Evolutionary conservation across 1,140 invertebrate genomes (phyloP).

Genomic region (Brachionus calyciflorus): DNA sequence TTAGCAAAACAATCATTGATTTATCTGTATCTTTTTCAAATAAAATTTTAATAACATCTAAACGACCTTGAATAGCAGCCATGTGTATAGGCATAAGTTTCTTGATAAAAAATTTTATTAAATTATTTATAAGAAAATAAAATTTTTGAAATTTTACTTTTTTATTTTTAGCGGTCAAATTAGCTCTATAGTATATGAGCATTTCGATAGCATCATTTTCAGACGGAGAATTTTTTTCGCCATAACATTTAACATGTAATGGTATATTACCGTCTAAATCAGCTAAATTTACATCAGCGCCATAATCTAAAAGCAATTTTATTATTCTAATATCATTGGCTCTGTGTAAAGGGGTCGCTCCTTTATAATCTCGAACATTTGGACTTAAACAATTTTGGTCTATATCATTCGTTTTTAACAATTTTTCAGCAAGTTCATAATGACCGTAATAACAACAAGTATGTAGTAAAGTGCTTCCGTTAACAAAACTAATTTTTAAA

Average conservation of each 20-base stretch:
- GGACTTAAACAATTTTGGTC: constrained; percentile 51
- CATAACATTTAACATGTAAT: constrained; percentile 60
- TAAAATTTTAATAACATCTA: constrained; percentile 55
- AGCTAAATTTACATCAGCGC: constrained; percentile 53
- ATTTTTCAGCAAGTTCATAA: constrained; percentile 66
- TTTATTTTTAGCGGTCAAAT: constrained; percentile 53
- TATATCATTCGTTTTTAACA: constrained; percentile 60
- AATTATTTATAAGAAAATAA: not conserved
- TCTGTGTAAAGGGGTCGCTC: constrained; percentile 56
- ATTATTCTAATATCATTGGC: constrained; percentile 53
- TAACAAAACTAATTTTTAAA: constrained; percentile 57
- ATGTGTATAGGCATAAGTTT: constrained; percentile 58
- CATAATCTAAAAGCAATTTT: constrained; percentile 55
- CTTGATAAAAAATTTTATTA: constrained; percentile 49
- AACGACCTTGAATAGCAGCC: constrained; percentile 58
- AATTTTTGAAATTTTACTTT: constrained; percentile 51
- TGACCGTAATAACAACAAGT: constrained; percentile 73
- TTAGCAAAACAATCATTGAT: constrained; percentile 51
- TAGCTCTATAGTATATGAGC: constrained; percentile 53
- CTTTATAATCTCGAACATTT: constrained; percentile 55
- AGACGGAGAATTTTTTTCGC: constrained; percentile 53
- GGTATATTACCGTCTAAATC: constrained; percentile 59
- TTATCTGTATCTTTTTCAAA: constrained; percentile 51
- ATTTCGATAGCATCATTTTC: constrained; percentile 54
- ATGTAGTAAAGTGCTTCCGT: constrained; percentile 71